Percentiles rank a stretch among this genome's conserved stretches.
These are phyloP conservation scores for Amblyteles armatorius DNA, from an alignment of 2,888 invertebrate species.

Conservation along the genomic window DNA sequence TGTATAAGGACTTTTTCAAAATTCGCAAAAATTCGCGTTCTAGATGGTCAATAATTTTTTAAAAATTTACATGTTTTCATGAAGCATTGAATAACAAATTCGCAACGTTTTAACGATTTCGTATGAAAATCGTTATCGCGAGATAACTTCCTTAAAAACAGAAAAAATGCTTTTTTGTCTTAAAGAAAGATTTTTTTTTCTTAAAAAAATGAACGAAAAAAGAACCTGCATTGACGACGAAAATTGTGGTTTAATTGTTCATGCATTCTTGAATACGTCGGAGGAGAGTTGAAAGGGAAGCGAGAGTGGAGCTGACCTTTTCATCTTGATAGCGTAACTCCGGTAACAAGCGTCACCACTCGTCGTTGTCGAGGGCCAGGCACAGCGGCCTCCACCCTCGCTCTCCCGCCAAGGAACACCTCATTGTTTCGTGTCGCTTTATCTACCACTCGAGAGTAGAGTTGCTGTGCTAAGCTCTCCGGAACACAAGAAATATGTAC, in stretches of 20 bases:
- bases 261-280: conserved; percentile 32
- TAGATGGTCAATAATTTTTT: too few species aligned
- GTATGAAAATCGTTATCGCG: too few species aligned
- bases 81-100: too few species aligned
- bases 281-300: conserved; percentile 49
- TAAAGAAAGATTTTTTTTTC: not conserved
- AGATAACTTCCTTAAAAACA: too few species aligned
- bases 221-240: conserved; percentile 29
- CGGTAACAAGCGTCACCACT: conserved; percentile 69
- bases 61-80: too few species aligned
- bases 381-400: conserved; percentile 23
- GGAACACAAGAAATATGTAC: conserved; percentile 62
- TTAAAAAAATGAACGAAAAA: not conserved
- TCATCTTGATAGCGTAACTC: conserved; percentile 68
- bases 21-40: too few species aligned
- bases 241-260: conserved; percentile 45
- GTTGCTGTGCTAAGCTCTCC: conserved; percentile 66
- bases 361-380: conserved; percentile 9
- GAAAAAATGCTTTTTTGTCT: not conserved
- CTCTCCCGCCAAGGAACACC: conserved; percentile 19
- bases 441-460: conserved; percentile 63
- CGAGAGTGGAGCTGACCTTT: conserved; percentile 65
- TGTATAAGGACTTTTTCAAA: too few species aligned
- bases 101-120: too few species aligned
- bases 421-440: conserved; percentile 65